These are phyloP conservation scores for Chrysogorgia sp. DNA, from an alignment of 92 coral and sea anemone species.

Conservation along the genomic window DNA sequence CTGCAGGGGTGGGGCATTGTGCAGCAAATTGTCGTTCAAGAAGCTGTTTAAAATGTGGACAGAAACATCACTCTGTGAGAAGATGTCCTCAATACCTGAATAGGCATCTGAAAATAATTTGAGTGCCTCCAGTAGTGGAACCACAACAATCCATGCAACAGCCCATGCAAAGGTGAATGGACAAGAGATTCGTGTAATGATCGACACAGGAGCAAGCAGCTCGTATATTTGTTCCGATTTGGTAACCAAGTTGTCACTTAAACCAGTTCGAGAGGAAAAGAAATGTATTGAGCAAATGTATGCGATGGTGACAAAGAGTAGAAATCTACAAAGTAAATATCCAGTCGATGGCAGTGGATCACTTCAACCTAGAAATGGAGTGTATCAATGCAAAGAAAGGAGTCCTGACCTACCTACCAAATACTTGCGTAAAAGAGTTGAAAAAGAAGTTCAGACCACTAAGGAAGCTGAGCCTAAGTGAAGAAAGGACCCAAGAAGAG, in stretches of 20 bases:
- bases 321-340: slow-evolving; percentile 40
- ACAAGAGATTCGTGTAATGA: slow-evolving; percentile 42
- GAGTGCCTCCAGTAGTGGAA: slow-evolving; percentile 19
- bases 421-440: slow-evolving; percentile 23
- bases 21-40: too few species aligned
- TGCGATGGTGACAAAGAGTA: slow-evolving; percentile 41
- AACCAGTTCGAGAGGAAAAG: slow-evolving; percentile 39
- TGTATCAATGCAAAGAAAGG: slow-evolving; percentile 48
- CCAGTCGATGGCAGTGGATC: slow-evolving; percentile 39
- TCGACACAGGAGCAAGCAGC: slow-evolving; percentile 60
- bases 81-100: neutral
- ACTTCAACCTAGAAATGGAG: slow-evolving; percentile 43
- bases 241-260: slow-evolving; percentile 42
- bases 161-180: slow-evolving; percentile 28
- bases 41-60: slow-evolving; percentile 57
- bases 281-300: slow-evolving; percentile 62
- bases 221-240: slow-evolving; percentile 48
- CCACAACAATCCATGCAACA: slow-evolving; percentile 49
- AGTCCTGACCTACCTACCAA: slow-evolving; percentile 28
- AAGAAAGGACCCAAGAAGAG: slow-evolving; percentile 41
- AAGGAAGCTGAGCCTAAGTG: slow-evolving; percentile 31
- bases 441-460: slow-evolving; percentile 43
- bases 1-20: too few species aligned
- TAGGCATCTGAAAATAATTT: slow-evolving; percentile 19
- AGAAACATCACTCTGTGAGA: slow-evolving; percentile 55